Base-by-base conservation (phyloP, 2,797 vertebrate species). In the Mus spretus region DNA sequence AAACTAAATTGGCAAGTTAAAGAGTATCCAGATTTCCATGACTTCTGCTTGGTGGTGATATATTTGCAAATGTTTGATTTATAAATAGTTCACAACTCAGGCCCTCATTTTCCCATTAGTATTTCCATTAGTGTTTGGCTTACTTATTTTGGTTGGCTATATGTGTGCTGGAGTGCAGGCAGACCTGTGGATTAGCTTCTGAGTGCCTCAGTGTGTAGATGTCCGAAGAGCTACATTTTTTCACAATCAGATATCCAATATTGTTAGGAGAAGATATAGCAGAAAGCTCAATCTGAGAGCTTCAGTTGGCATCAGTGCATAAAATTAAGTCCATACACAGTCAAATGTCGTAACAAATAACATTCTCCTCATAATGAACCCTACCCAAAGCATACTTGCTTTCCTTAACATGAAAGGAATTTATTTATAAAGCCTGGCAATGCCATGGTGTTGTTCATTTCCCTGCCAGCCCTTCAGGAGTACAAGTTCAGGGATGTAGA, bases 51-150 rank as follows among this genome's bases (percentile, higher is more conserved):
- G n/a, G 24, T 55, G 24, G 37, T 96, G 13, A 80, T 95, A 12
- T 50, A 86, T 59, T n/a, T 59, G 26, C 24, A 94, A 89, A 79
- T 91, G 90, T 93, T 96, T 95, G 90, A 94, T 77, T 94, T 90
- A 92, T 79, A 95, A 95, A 89, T 47, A 96, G 34, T 92, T 92
- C 55, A 80, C 26, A 86, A 89, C 37, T 89, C 79, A n/a, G 78
- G 34, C 90, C 92, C 28, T 91, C 1, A 34, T 88, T 93, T 95
- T 90, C 19, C 15, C 53, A 84, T 92, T 90, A 88, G 75, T 80
- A 55, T 8, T 77, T n/a, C 19, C 44, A 59, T 59, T 85, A 93
- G 20, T 59, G 78, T 82, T 95, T 94, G 84, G 83, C 22, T 75
- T 70, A 12, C 4, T 90, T 72, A 3, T 90, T 89, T 96, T 72